Evolutionary conservation across 2,888 invertebrate genomes (phyloP).

Genomic region (Homarus gammarus): DNA sequence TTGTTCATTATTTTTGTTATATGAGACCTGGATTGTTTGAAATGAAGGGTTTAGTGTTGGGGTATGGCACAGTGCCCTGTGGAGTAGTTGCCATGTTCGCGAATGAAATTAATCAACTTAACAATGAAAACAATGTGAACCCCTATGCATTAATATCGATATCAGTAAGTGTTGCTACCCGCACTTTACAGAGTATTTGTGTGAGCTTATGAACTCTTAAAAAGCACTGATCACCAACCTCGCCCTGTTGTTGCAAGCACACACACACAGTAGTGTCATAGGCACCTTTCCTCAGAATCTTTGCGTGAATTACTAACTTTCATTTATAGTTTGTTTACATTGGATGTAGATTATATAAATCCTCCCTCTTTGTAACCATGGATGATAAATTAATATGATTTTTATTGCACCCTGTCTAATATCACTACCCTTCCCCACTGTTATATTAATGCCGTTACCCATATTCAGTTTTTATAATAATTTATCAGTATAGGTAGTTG

Average conservation of each 20-base stretch:
- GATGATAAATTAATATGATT: not conserved
- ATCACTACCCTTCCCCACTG: not conserved
- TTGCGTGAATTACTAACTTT: constrained; percentile 24
- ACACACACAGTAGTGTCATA: constrained; percentile 41
- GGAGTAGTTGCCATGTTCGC: constrained; percentile 51
- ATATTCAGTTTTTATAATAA: not conserved
- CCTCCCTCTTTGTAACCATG: not conserved
- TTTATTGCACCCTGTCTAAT: not conserved
- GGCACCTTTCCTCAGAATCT: constrained; percentile 39
- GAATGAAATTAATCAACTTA: constrained; percentile 43
- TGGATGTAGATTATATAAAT: constrained; percentile 5
- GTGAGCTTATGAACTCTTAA: constrained; percentile 45
- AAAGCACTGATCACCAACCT: constrained; percentile 52
- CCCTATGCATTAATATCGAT: constrained; percentile 45
- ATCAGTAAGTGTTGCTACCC: constrained; percentile 51
- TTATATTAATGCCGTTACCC: not conserved
- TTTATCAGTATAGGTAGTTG: not conserved
- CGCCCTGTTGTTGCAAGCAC: constrained; percentile 29
- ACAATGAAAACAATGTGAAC: constrained; percentile 31
- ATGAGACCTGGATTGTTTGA: not conserved
- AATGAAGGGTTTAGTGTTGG: constrained; percentile 35
- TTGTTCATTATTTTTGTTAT: not conserved
- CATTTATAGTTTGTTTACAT: constrained; percentile 23
- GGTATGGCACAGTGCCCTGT: constrained; percentile 41
- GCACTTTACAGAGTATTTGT: constrained; percentile 52